Base-by-base conservation (phyloP, 92 coral and sea anemone genomes). In the Bergia puertoricense region DNA sequence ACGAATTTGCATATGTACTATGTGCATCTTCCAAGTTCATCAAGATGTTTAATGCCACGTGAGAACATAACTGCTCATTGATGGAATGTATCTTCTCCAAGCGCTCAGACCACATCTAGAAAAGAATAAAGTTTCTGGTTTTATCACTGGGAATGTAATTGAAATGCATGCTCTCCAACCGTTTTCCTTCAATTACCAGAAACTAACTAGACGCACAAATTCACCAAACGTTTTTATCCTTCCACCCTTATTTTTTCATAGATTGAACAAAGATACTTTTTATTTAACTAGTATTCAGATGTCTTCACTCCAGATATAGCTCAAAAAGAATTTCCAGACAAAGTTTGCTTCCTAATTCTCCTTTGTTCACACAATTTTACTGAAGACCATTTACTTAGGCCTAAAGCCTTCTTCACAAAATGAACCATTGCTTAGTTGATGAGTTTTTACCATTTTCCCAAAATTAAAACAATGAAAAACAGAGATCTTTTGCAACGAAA, bases 11-110 rank as follows among this genome's bases (percentile, higher is more conserved):
- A 89, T 97, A 97, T 72, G 99, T 95, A 83, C 99, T 97, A 91
- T 94, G 96, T 3, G 99, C 98, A 88, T 97, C 99, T 74, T 97
- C 99, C 54, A 97, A 54, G 91, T 97, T 97, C 97, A 97, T 95
- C 88, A 95, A 89, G 76, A 97, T 97, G 89, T 97, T 95, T 43
- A 95, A 91, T 15, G 99, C 98, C 85, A 97, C 96, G 88, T 94
- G 98, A 37, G 99, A 97, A 81, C 96, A 91, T 78, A 97, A 88
- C 88, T 97, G 99, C 76, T 97, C 99, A 90, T 91, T 94, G 14
- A 97, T 93, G 66, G 91, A 91, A 69, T 85, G 92, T 30, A 95
- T 91, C 89, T 89, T 93, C 90, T 94, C 96, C 67, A 97, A 86
- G 82, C 95, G 94, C 77, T 94, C 98, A 65, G 99, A 97, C 99